Conservation (phyloP, 2,113 vertebrate species). For the Crotalus tigris region DNA sequence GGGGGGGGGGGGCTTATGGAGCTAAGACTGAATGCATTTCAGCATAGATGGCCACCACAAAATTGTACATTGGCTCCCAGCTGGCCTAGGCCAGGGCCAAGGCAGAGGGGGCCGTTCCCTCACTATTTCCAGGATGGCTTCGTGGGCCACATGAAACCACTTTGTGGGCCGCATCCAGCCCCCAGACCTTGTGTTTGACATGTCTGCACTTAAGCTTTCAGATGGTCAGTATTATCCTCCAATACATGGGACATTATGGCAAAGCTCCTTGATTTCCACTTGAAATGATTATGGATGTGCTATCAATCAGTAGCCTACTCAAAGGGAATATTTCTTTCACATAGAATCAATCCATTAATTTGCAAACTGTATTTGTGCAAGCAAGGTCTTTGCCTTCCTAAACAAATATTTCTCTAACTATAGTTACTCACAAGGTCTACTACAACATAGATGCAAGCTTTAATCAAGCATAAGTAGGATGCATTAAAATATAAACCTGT, state of each 20-base stretch:
- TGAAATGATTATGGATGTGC: not conserved
- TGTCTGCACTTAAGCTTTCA: not conserved
- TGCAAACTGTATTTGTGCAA: not conserved
- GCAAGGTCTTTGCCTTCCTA: not conserved
- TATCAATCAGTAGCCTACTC: not conserved
- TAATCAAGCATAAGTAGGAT: constrained; percentile 46
- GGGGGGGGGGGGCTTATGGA: no score
- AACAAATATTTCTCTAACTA: not conserved
- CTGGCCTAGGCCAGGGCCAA: no score
- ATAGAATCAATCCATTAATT: not conserved
- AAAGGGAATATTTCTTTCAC: not conserved
- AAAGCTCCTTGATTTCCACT: not conserved
- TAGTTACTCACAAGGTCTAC: not conserved
- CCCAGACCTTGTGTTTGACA: no score
- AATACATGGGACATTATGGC: no score
- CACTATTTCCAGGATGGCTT: no score
- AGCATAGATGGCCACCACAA: no score
- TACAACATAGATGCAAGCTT: constrained; percentile 1
- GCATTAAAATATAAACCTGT: not conserved
- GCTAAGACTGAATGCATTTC: no score
- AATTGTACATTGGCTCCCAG: no score
- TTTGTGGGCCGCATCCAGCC: no score
- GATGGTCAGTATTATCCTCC: not conserved
- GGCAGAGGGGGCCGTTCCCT: no score
- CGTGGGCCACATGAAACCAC: no score